Base-by-base conservation (phyloP, 2,888 invertebrate genomes). In the Crocallis elinguaria region DNA sequence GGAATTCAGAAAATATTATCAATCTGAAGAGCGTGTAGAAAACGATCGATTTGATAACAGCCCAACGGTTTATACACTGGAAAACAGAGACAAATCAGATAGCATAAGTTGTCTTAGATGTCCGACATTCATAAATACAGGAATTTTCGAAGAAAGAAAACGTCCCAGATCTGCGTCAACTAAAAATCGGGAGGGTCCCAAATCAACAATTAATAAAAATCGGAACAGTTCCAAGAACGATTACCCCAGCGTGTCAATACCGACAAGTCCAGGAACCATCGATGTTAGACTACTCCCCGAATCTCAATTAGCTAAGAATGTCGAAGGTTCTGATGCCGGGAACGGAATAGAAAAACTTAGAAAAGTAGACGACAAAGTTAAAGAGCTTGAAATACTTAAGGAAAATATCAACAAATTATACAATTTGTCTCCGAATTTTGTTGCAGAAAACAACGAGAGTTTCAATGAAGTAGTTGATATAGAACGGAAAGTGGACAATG, bases 1-100 rank as follows among this genome's bases (percentile, higher is more conserved):
- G 0, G 89, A 89, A 41, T 90, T 91, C 39, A 77, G 90, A 44
- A 87, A 85, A 57, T 60, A 84, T 1, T 90, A 90, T 57, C 74
- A 75, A 3, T 65, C 75, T 0, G 64, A 62, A 5, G 73, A 66
- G 38, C 21, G 51, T 13, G 13, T 11, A 12, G 19, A 7, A 14
- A 51, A 19, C 19, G 43, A 6, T 1, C 21, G 43, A 42, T 3
- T 29, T 21, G 12, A 50, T 11, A 7, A 35, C 9, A 29, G 33
- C 0, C 21, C 14, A 11, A 33, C 6, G 3, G n/a, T n/a, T n/a
- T n/a, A n/a, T n/a, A n/a, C n/a, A n/a, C n/a, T n/a, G n/a, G n/a
- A n/a, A n/a, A n/a, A n/a, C n/a, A n/a, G n/a, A 30, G 32, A 32
- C 17, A 33, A 33, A 33, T 12, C 12, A 6, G 29, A 5, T 4